A percentile compares a stretch with the other conserved stretches of the same genome.
Conservation (phyloP, 2,888 invertebrate genomes). For the Drosophila dives region DNA sequence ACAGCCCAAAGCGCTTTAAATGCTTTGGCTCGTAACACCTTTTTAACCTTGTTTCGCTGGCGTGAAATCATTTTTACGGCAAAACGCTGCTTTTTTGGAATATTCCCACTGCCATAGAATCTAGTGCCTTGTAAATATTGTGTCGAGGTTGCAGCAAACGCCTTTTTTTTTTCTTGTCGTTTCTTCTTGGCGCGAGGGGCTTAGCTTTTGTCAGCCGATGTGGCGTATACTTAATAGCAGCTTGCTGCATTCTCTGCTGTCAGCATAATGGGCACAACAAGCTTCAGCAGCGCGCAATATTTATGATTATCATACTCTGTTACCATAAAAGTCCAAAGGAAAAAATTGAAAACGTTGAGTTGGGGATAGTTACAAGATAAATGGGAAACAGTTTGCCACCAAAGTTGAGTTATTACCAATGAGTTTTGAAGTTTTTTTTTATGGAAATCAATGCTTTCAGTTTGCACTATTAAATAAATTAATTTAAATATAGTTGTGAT, state of each 20-base stretch:
- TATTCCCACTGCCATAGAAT: constrained; percentile 45
- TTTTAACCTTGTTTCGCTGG: constrained; percentile 72
- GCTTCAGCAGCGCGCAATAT: constrained; percentile 62
- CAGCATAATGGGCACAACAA: constrained; percentile 43
- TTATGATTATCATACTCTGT: constrained; percentile 61
- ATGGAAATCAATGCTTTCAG: neutral
- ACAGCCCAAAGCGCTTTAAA: constrained; percentile 58
- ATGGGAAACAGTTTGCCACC: neutral
- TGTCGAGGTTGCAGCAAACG: constrained; percentile 36
- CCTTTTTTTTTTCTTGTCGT: neutral
- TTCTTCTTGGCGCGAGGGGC: constrained; percentile 15
- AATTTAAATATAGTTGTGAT: neutral
- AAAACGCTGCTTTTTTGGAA: constrained; percentile 48
- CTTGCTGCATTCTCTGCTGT: constrained; percentile 41
- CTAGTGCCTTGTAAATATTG: constrained; percentile 66
- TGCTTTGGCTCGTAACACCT: constrained; percentile 62
- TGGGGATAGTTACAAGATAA: neutral
- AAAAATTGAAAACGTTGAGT: neutral
- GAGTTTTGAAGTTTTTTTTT: neutral
- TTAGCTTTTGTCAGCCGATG: constrained; percentile 54
- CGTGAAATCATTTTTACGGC: constrained; percentile 69
- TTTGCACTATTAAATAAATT: neutral
- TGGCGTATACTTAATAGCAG: constrained; percentile 65
- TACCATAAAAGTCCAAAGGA: constrained; percentile 4
- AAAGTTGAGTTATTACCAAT: neutral